Evolutionary conservation across 2,113 vertebrate species (phyloP).

Genomic region (Rhea pennata): DNA sequence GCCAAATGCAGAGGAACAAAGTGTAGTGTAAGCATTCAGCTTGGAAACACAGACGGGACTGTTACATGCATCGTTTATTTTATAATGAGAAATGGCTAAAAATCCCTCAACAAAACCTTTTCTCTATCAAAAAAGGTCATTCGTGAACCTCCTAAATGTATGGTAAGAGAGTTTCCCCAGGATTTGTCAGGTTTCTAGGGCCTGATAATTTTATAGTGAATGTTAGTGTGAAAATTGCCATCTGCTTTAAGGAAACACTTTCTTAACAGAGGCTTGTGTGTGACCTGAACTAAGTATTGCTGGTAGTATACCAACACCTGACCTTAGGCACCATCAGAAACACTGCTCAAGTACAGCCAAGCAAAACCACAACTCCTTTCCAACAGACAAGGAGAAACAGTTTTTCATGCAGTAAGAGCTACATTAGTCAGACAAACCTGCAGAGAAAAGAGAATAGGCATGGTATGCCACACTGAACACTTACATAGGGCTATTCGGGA

Average conservation of each 20-base stretch:
- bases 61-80: background rate
- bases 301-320: background rate
- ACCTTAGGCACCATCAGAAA: background rate
- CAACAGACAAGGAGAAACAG: background rate
- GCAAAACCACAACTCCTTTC: background rate
- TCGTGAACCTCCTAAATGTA: background rate
- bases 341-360: background rate
- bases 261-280: background rate
- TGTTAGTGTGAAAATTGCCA: background rate
- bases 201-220: background rate
- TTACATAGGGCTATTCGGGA: background rate
- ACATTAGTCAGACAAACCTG: constrained; percentile 26
- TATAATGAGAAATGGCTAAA: background rate
- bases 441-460: constrained; percentile 20
- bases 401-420: background rate
- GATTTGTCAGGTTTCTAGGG: background rate
- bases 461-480: constrained; percentile 20
- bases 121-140: background rate
- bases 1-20: background rate
- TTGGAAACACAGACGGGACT: background rate
- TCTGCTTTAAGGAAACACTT: background rate
- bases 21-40: background rate
- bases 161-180: background rate
- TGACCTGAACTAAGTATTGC: background rate
- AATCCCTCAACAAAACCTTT: background rate